Percentiles rank a stretch among this genome's conserved stretches.
phyloP scores from a whole-genome alignment of 2,888 invertebrate species.

The Pachycephus smyrnensis region DNA sequence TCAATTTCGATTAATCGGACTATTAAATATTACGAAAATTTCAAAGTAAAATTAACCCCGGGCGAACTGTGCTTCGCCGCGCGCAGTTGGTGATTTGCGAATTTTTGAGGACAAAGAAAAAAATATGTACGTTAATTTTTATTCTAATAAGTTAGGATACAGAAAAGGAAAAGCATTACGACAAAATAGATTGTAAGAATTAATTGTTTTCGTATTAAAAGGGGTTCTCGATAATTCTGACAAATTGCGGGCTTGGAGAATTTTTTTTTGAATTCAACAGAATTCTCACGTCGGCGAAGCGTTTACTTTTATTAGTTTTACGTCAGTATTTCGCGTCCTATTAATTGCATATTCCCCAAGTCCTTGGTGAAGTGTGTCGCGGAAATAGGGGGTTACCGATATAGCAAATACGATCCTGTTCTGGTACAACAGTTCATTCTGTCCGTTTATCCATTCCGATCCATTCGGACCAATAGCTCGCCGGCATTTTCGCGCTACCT shows the following conservation, averaged over 20 bases:
- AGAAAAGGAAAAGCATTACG: not conserved
- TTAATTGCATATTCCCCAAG: not conserved
- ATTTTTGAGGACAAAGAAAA: not conserved
- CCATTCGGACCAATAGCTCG: slow-evolving; percentile 10
- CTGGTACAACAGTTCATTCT: not conserved
- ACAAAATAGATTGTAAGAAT: not conserved
- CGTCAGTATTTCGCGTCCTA: not conserved
- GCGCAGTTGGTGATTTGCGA: not conserved
- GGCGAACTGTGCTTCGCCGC: not conserved
- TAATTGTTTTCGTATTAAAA: not conserved
- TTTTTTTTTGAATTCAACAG: not conserved
- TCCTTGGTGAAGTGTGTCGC: not conserved
- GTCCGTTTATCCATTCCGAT: not conserved
- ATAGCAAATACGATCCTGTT: not conserved
- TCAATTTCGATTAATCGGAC: not conserved
- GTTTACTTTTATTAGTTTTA: not conserved
- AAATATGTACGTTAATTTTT: not conserved
- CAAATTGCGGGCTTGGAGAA: too few relatives aligned
- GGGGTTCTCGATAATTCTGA: not conserved
- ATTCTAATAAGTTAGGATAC: not conserved
- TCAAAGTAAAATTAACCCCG: not conserved
- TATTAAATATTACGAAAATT: too few relatives aligned
- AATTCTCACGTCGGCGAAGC: not conserved
- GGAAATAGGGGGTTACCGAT: not conserved
- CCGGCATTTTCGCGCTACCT: slow-evolving; percentile 50